Evolutionary conservation across 2,113 vertebrate genomes (phyloP).

Genomic region (Phalacrocorax carbo): DNA sequence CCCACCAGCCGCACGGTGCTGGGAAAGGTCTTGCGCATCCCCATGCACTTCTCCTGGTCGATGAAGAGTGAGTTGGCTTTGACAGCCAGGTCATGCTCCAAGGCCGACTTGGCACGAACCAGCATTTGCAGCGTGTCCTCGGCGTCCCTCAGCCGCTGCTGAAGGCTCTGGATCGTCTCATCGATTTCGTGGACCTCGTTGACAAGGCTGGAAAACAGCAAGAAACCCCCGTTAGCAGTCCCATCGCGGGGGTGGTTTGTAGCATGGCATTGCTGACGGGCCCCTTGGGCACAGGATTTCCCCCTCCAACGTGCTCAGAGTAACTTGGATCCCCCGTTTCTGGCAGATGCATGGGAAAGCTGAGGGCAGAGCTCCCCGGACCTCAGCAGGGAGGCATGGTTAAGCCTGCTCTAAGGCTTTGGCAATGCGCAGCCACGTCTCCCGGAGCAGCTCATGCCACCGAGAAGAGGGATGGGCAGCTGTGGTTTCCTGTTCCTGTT

Average conservation of each 20-base stretch:
- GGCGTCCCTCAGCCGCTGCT: slow-evolving; percentile 82
- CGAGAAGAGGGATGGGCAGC: background rate
- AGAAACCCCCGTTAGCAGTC: background rate
- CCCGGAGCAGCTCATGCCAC: background rate
- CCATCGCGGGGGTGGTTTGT: accelerated
- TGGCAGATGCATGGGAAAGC: background rate
- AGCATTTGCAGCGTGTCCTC: slow-evolving; percentile 85
- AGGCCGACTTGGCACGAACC: slow-evolving; percentile 80
- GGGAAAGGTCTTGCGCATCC: slow-evolving; percentile 89
- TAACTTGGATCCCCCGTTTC: accelerated
- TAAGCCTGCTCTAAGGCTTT: background rate
- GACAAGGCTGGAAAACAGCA: slow-evolving; percentile 79
- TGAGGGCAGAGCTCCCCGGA: background rate
- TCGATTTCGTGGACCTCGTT: slow-evolving; percentile 87
- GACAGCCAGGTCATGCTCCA: slow-evolving; percentile 89
- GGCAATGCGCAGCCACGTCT: accelerated
- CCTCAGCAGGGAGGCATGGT: accelerated
- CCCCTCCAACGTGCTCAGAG: background rate
- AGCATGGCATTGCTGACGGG: accelerated
- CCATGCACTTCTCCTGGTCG: slow-evolving; percentile 95
- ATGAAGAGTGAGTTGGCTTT: slow-evolving; percentile 93
- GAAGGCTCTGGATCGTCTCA: slow-evolving; percentile 83
- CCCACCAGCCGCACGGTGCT: slow-evolving; percentile 84
- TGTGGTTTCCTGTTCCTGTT: background rate
- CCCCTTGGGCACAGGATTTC: background rate